These are phyloP conservation scores for Apogon talboti DNA, from an alignment of 2,797 vertebrate genomes.

Conservation along the genomic window DNA sequence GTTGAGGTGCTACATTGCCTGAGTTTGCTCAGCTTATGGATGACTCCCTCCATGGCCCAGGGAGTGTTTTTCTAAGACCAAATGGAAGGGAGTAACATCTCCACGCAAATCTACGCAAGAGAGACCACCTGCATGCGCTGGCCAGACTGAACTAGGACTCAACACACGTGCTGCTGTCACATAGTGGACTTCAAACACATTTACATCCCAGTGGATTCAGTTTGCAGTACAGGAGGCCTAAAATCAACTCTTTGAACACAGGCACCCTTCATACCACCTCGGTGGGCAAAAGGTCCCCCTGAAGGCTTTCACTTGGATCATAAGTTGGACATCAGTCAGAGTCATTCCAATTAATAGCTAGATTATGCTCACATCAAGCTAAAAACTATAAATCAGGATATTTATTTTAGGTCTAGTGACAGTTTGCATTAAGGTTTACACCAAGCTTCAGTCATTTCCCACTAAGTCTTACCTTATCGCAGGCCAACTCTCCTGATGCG, in stretches of 20 bases:
- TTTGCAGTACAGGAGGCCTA: neutral
- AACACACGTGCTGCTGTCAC: slow-evolving; percentile 60
- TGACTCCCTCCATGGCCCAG: slow-evolving; percentile 40
- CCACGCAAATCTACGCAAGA: slow-evolving; percentile 49
- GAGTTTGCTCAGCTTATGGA: slow-evolving; percentile 54
- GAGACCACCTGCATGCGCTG: slow-evolving; percentile 77
- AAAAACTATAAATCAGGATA: neutral
- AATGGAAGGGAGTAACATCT: slow-evolving; percentile 78
- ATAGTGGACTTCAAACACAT: slow-evolving; percentile 51
- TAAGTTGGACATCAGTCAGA: neutral
- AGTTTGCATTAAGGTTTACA: neutral
- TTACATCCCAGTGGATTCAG: slow-evolving; percentile 20
- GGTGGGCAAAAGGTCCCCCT: neutral
- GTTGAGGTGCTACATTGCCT: slow-evolving; percentile 41
- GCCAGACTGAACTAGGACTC: slow-evolving; percentile 32
- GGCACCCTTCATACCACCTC: neutral
- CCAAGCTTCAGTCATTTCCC: slow-evolving; percentile 31
- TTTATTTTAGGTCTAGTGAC: no score
- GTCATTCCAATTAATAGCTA: slow-evolving; percentile 1
- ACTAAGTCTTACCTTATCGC: slow-evolving; percentile 73
- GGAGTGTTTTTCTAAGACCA: slow-evolving; percentile 74
- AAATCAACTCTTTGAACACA: slow-evolving; percentile 14
- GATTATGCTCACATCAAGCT: neutral
- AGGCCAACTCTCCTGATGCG: slow-evolving; percentile 46
- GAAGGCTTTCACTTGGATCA: neutral